Evolutionary conservation across 2,888 invertebrate genomes (phyloP), one percentile per base, ranked within the genome.

Genomic region (Melipona beecheii): DNA sequence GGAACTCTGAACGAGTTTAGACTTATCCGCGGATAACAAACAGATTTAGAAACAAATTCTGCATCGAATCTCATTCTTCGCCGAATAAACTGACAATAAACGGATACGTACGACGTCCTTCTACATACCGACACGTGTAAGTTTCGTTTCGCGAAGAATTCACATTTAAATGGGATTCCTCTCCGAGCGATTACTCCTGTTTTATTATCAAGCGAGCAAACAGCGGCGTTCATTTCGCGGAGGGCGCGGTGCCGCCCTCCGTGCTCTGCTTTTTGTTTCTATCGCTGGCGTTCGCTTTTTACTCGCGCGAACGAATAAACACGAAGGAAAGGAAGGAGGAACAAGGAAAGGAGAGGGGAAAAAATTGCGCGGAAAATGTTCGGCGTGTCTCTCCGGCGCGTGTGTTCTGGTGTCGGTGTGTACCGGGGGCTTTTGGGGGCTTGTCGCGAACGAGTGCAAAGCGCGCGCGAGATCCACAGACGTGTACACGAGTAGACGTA

Each of bases 301-400:
- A 9, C 11, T 11, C 19, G 19, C 11, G 36, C 50, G 62, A 60
- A 70, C 52, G 62, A 64, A 49, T 31, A 62, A 50, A 70, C 19
- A 71, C 58, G 58, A 17, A 13, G 24, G n/a, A 52, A 64, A 21
- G 43, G 24, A 21, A 66, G 43, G 24, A 50, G 24, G 56, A 43
- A 24, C 64, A 13, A n/a, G n/a, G n/a, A 70, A 6, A 21, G 31
- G 19, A n/a, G 5, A 4, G 27, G 5, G 9, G 27, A 9, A 27
- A 56, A 73, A 64, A 65, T 54, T 24, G 70, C 64, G 31, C 72
- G 54, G 52, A 72, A 69, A 68, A 54, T 24, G 60, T 52, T 64
- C 52, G 72, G 43, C 19, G 56, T 31, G 74, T 15, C 56, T 56
- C 31, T 9, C 9, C 9, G 43, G 43, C n/a, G n/a, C n/a, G n/a